phyloP scores from a whole-genome alignment of 1,140 invertebrate genomes.

The Drosophila insularis region DNA sequence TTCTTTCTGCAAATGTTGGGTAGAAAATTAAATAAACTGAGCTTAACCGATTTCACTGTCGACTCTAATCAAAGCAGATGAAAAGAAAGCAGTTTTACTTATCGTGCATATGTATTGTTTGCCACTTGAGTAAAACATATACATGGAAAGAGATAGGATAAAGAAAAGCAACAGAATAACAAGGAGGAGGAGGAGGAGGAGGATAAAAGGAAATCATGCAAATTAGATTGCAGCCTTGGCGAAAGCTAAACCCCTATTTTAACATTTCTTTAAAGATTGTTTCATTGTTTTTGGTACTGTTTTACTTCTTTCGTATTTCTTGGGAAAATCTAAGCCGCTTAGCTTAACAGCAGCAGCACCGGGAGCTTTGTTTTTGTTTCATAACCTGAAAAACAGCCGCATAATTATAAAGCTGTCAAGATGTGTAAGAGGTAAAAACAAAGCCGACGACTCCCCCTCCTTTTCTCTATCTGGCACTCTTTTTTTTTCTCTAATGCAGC shows the following conservation, averaged over 20 bases:
- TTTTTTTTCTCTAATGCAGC: conserved; percentile 12
- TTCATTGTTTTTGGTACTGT: conserved; percentile 11
- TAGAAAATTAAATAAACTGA: background rate
- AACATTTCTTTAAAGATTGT: background rate
- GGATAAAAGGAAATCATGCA: conserved; percentile 5
- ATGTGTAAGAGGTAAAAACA: conserved; percentile 31
- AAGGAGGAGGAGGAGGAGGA: background rate
- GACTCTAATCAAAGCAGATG: background rate
- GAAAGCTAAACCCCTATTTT: background rate
- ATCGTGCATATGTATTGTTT: background rate
- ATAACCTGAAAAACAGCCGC: conserved; percentile 25
- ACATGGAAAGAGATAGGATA: background rate
- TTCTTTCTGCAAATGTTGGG: background rate
- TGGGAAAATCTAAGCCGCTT: conserved; percentile 13
- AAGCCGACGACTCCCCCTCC: background rate
- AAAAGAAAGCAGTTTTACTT: background rate
- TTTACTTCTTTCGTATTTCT: conserved; percentile 13
- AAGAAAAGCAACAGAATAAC: background rate
- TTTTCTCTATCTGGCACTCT: background rate
- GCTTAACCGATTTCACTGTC: background rate
- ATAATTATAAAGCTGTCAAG: conserved; percentile 62
- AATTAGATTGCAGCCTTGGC: conserved; percentile 4
- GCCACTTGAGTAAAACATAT: background rate
- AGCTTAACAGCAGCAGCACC: background rate
- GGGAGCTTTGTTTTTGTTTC: conserved; percentile 1